Evolutionary conservation across 2,888 invertebrate genomes (phyloP).

Genomic region (Raillietiella orientalis): DNA sequence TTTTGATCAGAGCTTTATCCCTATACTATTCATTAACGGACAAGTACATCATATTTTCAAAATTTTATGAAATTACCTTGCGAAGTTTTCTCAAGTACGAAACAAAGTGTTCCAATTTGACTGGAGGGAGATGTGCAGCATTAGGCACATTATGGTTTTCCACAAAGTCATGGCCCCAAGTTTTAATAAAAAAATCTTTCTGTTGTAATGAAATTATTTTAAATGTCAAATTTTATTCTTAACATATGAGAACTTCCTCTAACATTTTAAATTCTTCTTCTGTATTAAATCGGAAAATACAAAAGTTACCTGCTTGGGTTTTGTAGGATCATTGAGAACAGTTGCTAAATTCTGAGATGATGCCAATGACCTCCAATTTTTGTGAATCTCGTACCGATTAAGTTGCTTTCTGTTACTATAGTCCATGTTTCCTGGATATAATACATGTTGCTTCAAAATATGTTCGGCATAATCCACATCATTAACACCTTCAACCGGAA

Average conservation of each 20-base stretch:
- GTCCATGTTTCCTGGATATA: no score
- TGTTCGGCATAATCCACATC: slow-evolving; percentile 64
- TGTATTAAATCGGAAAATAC: no score
- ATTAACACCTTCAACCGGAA: slow-evolving; percentile 61
- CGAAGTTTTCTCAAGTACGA: slow-evolving; percentile 49
- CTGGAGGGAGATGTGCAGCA: slow-evolving; percentile 47
- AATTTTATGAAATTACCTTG: no score
- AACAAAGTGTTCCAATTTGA: slow-evolving; percentile 52
- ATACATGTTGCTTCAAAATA: slow-evolving; percentile 28
- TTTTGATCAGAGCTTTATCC: no score
- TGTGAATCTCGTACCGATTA: no score
- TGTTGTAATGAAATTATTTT: slow-evolving; percentile 8
- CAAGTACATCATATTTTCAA: no score
- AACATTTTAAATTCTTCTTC: no score
- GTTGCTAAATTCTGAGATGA: slow-evolving; percentile 82
- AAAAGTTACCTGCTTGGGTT: slow-evolving; percentile 51
- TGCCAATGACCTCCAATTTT: slow-evolving; percentile 50
- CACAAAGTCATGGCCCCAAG: slow-evolving; percentile 86
- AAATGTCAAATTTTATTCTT: slow-evolving; percentile 3
- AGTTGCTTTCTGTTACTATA: no score
- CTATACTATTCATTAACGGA: no score
- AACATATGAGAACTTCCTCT: no score
- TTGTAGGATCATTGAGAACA: slow-evolving; percentile 73
- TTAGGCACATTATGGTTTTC: slow-evolving; percentile 37
- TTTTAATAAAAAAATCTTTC: slow-evolving; percentile 66